These are phyloP conservation scores for Leguminivora glycinivorella DNA, from an alignment of 1,140 invertebrate species.

Conservation along the genomic window DNA sequence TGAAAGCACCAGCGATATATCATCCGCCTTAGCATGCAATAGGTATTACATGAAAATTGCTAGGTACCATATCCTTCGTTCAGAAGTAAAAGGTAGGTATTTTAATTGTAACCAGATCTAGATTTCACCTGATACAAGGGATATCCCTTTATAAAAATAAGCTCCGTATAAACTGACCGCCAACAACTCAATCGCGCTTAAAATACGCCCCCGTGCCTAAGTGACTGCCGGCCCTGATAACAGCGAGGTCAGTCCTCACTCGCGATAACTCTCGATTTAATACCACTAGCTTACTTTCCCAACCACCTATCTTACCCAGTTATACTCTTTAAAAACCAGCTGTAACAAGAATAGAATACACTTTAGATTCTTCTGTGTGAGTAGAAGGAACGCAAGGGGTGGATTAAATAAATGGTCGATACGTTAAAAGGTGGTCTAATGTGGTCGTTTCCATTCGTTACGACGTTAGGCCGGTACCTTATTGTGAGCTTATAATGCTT, in stretches of 20 bases:
- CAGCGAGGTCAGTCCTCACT: conserved; percentile 65
- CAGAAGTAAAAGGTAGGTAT: too few species aligned
- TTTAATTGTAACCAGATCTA: neutral
- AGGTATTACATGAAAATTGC: too few species aligned
- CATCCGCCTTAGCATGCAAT: too few species aligned
- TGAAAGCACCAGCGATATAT: too few species aligned
- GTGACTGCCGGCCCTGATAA: conserved; percentile 69
- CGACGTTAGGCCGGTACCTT: conserved; percentile 20
- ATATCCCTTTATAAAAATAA: neutral
- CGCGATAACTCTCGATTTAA: conserved; percentile 73
- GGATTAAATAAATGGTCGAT: conserved; percentile 6
- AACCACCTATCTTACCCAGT: neutral
- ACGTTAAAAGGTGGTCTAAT: conserved; percentile 76
- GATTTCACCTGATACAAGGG: conserved; percentile 6
- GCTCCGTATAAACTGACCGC: neutral
- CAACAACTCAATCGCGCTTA: conserved; percentile 25
- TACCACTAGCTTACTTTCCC: conserved; percentile 29
- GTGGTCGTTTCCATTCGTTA: conserved; percentile 72
- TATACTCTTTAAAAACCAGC: neutral
- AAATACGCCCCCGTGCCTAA: conserved; percentile 36
- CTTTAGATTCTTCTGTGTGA: neutral
- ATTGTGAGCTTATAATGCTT: conserved; percentile 27
- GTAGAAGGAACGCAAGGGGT: neutral
- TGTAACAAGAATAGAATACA: neutral
- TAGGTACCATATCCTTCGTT: too few species aligned